Percentiles rank a stretch among this genome's conserved stretches.
phyloP scores from a whole-genome alignment of 2,797 vertebrate species.

The Petrocephalus sullivani region DNA sequence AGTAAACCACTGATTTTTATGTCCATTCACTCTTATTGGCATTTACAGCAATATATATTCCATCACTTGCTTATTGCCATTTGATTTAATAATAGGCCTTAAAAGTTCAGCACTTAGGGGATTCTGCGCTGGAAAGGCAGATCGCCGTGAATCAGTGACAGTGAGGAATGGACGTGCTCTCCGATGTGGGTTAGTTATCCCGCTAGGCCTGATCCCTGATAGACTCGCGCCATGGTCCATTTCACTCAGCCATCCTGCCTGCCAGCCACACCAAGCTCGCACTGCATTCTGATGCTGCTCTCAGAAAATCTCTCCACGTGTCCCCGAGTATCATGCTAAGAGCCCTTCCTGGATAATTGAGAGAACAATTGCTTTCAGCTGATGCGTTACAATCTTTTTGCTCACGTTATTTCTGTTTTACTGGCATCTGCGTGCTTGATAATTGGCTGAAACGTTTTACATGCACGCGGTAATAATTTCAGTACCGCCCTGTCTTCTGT shows the following conservation, averaged over 20 bases:
- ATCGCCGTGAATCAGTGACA: neutral
- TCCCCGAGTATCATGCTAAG: neutral
- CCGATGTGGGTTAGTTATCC: neutral
- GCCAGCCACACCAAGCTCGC: neutral
- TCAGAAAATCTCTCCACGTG: neutral
- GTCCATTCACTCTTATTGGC: neutral
- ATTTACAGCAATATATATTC: neutral
- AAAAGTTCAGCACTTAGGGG: neutral
- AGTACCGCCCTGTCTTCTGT: neutral
- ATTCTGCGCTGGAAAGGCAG: neutral
- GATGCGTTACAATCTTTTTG: neutral
- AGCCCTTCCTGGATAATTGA: constrained; percentile 4
- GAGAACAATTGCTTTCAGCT: constrained; percentile 1
- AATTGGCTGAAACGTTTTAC: neutral
- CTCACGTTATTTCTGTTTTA: neutral
- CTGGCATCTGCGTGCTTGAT: neutral
- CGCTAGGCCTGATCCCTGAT: neutral
- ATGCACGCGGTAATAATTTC: neutral
- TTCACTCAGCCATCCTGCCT: neutral
- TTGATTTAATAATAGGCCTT: neutral
- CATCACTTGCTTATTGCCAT: neutral
- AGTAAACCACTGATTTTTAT: neutral
- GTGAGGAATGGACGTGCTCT: neutral
- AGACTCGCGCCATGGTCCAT: neutral
- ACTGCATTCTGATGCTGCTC: neutral